Conservation (phyloP, 2,888 invertebrate genomes). For the Diplolepis rosae region DNA sequence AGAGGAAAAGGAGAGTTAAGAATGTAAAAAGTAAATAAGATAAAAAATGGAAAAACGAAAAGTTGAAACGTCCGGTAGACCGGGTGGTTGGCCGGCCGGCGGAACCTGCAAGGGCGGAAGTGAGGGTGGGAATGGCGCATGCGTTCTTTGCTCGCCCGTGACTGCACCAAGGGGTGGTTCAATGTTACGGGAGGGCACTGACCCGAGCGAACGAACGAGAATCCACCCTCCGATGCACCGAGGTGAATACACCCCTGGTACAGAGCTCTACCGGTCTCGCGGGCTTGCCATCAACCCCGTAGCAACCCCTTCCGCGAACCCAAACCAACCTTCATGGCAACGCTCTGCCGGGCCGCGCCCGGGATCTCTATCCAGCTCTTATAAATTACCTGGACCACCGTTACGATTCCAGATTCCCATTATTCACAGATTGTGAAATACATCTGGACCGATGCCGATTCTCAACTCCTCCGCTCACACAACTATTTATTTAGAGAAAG, state of each 20-base stretch:
- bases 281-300: slow-evolving; percentile 51
- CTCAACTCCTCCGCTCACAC: slow-evolving; percentile 12
- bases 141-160: slow-evolving; percentile 69
- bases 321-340: slow-evolving; percentile 49
- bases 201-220: slow-evolving; percentile 68
- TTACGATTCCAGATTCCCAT: slow-evolving; percentile 53
- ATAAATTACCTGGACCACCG: slow-evolving; percentile 66
- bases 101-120: slow-evolving; percentile 55
- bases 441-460: slow-evolving; percentile 30
- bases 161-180: slow-evolving; percentile 73
- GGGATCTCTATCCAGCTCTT: slow-evolving; percentile 67
- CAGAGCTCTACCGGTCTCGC: slow-evolving; percentile 49
- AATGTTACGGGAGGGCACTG: slow-evolving; percentile 74
- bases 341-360: slow-evolving; percentile 56
- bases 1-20: not conserved
- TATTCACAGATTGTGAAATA: slow-evolving; percentile 51
- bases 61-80: slow-evolving; percentile 47
- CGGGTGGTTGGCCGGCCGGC: slow-evolving; percentile 52
- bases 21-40: slow-evolving; percentile 30
- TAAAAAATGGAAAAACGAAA: slow-evolving; percentile 41
- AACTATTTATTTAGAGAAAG: too few relatives aligned
- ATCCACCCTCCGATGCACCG: slow-evolving; percentile 68
- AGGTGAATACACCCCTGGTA: slow-evolving; percentile 69
- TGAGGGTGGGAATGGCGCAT: slow-evolving; percentile 60
- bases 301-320: slow-evolving; percentile 51